A percentile compares a stretch with the other conserved stretches of the same genome.
These are phyloP conservation scores for Dasyornis broadbenti DNA, from an alignment of 2,113 vertebrate species.

Conservation along the genomic window DNA sequence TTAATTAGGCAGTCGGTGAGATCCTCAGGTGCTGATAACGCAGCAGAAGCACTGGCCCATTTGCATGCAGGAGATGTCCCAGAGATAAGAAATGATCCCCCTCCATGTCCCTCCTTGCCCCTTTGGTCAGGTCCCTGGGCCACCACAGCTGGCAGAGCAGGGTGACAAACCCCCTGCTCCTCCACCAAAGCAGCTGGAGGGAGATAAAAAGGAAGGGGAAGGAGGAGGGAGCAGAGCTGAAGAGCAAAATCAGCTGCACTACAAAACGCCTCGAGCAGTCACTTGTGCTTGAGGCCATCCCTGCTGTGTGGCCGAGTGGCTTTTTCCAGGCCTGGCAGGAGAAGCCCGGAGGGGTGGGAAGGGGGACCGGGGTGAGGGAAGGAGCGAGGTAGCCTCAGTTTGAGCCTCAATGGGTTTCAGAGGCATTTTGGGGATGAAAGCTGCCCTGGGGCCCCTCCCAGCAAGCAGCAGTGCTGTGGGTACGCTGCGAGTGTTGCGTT, in stretches of 20 bases:
- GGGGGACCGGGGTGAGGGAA: not conserved
- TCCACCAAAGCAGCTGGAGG: not conserved
- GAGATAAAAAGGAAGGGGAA: not conserved
- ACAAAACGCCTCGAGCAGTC: not conserved
- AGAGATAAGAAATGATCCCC: not conserved
- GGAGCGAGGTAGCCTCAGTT: not conserved
- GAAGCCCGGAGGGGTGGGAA: not conserved
- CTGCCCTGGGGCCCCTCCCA: slow-evolving; percentile 41
- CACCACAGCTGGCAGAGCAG: not conserved
- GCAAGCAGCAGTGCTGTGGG: not conserved
- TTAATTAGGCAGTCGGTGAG: not conserved
- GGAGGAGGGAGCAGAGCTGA: not conserved
- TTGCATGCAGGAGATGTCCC: not conserved
- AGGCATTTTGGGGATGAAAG: slow-evolving; percentile 26
- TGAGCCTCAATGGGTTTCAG: not conserved
- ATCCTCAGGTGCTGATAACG: not conserved
- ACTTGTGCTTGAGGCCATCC: slow-evolving; percentile 19
- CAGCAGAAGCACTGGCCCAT: not conserved
- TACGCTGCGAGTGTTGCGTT: not conserved
- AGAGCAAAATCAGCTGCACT: not conserved
- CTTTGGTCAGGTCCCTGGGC: not conserved
- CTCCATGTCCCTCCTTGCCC: rapidly evolving
- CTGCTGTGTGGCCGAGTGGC: not conserved
- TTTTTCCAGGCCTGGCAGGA: slow-evolving; percentile 27
- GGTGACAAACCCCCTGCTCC: not conserved